These are phyloP conservation scores for Delichon dasypus DNA, from an alignment of 2,797 vertebrate genomes.

Conservation along the genomic window DNA sequence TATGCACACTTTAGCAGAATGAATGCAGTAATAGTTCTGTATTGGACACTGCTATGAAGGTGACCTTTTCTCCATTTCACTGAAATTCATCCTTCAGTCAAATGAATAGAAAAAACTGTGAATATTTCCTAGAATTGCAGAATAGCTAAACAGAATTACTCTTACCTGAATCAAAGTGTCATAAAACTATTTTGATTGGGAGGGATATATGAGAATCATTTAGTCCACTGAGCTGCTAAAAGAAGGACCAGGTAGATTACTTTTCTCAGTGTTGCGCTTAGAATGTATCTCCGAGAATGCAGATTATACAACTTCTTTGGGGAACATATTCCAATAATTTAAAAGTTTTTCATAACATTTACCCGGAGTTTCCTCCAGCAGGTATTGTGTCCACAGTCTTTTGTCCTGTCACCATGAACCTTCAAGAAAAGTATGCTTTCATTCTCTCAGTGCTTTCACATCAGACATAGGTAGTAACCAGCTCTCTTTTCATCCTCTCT, in stretches of 20 bases:
- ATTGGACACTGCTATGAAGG: background rate
- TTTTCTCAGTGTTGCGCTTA: background rate
- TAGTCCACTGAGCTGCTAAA: background rate
- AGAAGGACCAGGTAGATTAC: background rate
- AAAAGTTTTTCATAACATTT: background rate
- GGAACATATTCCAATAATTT: background rate
- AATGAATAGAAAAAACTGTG: background rate
- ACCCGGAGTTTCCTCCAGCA: background rate
- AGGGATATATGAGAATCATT: background rate
- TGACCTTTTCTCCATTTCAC: background rate
- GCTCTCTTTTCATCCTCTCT: background rate
- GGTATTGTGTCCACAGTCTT: background rate
- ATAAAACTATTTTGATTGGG: background rate
- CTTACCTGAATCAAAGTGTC: background rate
- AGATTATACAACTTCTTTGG: background rate
- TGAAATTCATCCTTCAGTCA: background rate
- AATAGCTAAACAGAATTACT: background rate
- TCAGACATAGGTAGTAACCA: background rate
- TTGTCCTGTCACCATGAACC: background rate
- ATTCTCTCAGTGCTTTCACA: background rate
- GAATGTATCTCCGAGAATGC: background rate
- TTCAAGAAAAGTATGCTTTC: background rate
- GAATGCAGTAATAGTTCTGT: background rate
- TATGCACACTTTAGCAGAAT: background rate
- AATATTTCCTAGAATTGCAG: background rate